Evolutionary conservation across 2,888 invertebrate species (phyloP).

Genomic region (Neuroscelio doddi): DNA sequence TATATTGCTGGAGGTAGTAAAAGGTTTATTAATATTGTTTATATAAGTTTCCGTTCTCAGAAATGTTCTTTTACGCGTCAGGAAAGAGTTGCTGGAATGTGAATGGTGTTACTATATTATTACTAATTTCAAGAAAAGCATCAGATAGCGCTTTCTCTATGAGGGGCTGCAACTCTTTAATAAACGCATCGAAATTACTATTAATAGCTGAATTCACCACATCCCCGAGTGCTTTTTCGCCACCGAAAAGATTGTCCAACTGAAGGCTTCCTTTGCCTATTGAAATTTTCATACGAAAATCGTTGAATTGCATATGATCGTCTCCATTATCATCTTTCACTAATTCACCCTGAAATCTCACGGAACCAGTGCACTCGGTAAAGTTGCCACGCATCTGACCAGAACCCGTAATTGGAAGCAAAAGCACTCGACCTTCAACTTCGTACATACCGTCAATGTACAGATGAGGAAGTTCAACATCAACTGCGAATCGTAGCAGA

Average conservation of each 20-base stretch:
- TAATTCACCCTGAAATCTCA: conserved; percentile 70
- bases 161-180: conserved; percentile 75
- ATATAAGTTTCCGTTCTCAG: conserved; percentile 7
- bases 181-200: conserved; percentile 76
- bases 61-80: conserved; percentile 45
- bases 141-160: conserved; percentile 75
- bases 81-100: conserved; percentile 76
- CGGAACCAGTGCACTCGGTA: conserved; percentile 75
- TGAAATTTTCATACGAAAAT: conserved; percentile 72
- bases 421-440: conserved; percentile 75
- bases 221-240: conserved; percentile 76
- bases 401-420: conserved; percentile 75
- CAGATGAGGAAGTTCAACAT: conserved; percentile 74
- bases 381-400: conserved; percentile 77
- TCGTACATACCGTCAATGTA: conserved; percentile 76
- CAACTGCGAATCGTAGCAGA: conserved; percentile 72
- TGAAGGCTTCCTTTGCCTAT: conserved; percentile 75
- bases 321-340: conserved; percentile 69
- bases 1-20: conserved; percentile 18
- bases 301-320: conserved; percentile 74
- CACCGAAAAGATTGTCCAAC: conserved; percentile 77
- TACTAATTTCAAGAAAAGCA: conserved; percentile 74
- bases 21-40: conserved; percentile 9
- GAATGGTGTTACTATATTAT: conserved; percentile 75
- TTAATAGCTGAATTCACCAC: conserved; percentile 77